Percentiles rank a stretch among this genome's conserved stretches.
Evolutionary conservation across 2,113 vertebrate species (phyloP).

Genomic region (Rhabdornis inornatus): DNA sequence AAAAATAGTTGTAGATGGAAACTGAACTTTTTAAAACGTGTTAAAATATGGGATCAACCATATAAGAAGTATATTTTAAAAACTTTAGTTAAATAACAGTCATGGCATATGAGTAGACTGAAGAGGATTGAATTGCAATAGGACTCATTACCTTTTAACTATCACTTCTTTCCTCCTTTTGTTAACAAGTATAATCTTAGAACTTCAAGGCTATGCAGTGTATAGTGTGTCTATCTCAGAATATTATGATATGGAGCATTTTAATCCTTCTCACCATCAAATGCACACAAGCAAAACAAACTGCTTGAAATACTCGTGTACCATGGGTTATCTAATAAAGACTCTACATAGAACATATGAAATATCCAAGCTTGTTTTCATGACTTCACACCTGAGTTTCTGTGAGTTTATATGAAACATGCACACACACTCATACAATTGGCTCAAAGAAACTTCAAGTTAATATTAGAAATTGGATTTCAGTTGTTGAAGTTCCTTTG

Average conservation of each 20-base stretch:
- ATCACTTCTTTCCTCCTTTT: neutral
- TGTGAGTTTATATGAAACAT: neutral
- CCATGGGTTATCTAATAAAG: neutral
- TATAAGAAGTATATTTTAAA: neutral
- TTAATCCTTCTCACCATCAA: neutral
- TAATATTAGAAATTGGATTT: neutral
- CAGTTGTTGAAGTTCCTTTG: neutral
- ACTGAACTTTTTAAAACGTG: neutral
- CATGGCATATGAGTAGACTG: neutral
- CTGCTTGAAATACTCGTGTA: neutral
- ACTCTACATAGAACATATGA: neutral
- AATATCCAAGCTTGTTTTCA: neutral
- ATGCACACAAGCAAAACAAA: neutral
- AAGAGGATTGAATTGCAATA: neutral
- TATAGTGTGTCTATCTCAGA: neutral
- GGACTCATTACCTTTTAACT: neutral
- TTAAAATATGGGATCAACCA: neutral
- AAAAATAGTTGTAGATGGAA: neutral
- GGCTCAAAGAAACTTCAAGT: neutral
- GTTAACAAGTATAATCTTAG: neutral
- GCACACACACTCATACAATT: neutral
- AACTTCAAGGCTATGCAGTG: neutral
- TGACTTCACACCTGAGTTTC: neutral
- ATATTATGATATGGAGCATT: conserved; percentile 51
- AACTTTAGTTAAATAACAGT: neutral